A percentile compares a stretch with the other conserved stretches of the same genome.
These are phyloP conservation scores for Drosophila gunungcola DNA, from an alignment of 1,140 invertebrate species.

Conservation along the genomic window DNA sequence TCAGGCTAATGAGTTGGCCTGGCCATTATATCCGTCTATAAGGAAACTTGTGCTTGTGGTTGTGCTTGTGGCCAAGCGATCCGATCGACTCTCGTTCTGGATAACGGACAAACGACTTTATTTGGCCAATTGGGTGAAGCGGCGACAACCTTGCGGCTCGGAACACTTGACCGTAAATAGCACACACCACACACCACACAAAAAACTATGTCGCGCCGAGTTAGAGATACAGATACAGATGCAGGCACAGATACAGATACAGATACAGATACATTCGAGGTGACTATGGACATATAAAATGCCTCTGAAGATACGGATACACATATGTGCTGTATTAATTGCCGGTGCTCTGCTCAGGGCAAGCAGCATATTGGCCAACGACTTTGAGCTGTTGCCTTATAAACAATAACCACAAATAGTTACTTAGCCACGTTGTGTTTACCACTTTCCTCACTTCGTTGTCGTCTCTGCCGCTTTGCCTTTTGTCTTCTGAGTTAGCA, in stretches of 20 bases:
- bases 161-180: constrained; percentile 80
- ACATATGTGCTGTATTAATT: constrained; percentile 63
- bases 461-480: background rate
- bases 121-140: constrained; percentile 82
- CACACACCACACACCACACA: constrained; percentile 43
- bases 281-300: constrained; percentile 17
- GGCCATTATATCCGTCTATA: constrained; percentile 41
- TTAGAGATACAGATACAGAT: constrained; percentile 14
- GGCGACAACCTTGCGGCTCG: constrained; percentile 59
- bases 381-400: constrained; percentile 51
- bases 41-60: constrained; percentile 65
- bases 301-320: constrained; percentile 46
- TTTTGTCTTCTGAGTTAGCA: constrained; percentile 64
- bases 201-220: constrained; percentile 60
- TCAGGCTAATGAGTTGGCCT: constrained; percentile 62
- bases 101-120: constrained; percentile 67
- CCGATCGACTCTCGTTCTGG: constrained; percentile 22
- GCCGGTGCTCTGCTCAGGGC: constrained; percentile 52
- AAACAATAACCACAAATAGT: constrained; percentile 76
- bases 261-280: constrained; percentile 18
- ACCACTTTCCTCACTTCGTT: constrained; percentile 10
- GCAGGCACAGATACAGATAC: too few relatives aligned
- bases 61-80: background rate
- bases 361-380: constrained; percentile 66
- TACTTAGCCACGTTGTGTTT: constrained; percentile 18